A percentile compares a stretch with the other conserved stretches of the same genome.
Conservation (phyloP, 2,888 invertebrate species). For the Drosophila gaucha region DNA sequence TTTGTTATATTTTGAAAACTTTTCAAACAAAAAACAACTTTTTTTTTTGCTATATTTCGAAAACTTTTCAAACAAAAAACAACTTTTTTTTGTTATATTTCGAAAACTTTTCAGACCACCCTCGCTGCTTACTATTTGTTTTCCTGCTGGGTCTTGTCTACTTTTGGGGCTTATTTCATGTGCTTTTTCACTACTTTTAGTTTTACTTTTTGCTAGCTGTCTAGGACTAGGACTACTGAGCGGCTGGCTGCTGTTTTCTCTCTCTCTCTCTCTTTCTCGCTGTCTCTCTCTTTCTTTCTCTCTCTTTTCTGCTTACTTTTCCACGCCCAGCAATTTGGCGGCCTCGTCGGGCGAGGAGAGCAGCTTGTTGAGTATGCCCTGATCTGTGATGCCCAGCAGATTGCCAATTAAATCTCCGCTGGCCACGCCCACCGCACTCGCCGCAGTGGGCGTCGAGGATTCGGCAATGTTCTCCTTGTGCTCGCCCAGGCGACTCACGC, state of each 20-base stretch:
- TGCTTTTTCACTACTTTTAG: not conserved
- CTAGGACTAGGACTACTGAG: conserved; percentile 27
- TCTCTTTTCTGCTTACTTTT: conserved; percentile 85
- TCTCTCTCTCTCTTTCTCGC: not conserved
- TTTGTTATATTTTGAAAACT: not conserved
- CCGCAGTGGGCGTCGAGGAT: conserved; percentile 28
- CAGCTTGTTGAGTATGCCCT: conserved; percentile 93
- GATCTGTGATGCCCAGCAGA: conserved; percentile 93
- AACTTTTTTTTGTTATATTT: not conserved
- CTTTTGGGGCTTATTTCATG: not conserved
- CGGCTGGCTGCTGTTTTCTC: not conserved
- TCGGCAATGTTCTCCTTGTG: conserved; percentile 82
- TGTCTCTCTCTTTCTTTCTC: not conserved
- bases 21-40: too few species aligned
- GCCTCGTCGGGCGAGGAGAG: conserved; percentile 93
- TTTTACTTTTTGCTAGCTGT: conserved; percentile 2
- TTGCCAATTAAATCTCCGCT: conserved; percentile 92
- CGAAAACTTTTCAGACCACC: not conserved
- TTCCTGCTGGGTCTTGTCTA: too few species aligned
- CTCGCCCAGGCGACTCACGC: conserved; percentile 76
- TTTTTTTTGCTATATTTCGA: not conserved
- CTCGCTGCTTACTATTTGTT: too few species aligned
- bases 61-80: not conserved
- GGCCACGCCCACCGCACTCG: conserved; percentile 29
- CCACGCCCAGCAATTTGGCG: conserved; percentile 94